phyloP scores from a whole-genome alignment of 2,113 vertebrate species.

The Oryzias woworae region DNA sequence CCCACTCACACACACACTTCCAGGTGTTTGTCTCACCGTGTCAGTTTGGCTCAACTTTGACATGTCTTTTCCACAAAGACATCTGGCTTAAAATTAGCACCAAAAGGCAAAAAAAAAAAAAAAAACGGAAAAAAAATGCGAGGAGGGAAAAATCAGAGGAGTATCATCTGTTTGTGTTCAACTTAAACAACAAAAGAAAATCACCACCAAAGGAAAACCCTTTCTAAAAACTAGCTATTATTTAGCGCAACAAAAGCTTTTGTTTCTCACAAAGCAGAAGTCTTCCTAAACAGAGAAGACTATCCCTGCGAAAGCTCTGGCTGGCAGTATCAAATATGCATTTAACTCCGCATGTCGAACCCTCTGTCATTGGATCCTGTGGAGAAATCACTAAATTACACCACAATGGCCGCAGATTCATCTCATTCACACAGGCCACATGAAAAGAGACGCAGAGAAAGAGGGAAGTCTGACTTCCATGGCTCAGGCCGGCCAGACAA shows the following conservation, averaged over 20 bases:
- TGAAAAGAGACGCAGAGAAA: conserved; percentile 76
- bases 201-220: conserved; percentile 62
- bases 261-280: conserved; percentile 69
- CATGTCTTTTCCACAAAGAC: conserved; percentile 13
- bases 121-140: not conserved
- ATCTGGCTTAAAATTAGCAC: too few species aligned
- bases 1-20: conserved; percentile 16
- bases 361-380: conserved; percentile 72
- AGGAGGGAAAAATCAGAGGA: conserved; percentile 4
- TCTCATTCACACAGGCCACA: conserved; percentile 77
- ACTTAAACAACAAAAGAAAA: conserved; percentile 57
- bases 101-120: too few species aligned
- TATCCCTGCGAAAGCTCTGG: conserved; percentile 65
- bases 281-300: conserved; percentile 65
- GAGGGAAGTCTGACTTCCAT: conserved; percentile 81
- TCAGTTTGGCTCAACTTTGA: conserved; percentile 26
- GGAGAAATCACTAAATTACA: conserved; percentile 76
- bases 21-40: conserved; percentile 7
- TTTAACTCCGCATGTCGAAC: conserved; percentile 73
- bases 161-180: conserved; percentile 33
- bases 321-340: conserved; percentile 74
- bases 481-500: conserved; percentile 70
- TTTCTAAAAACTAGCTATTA: conserved; percentile 70
- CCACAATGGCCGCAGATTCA: conserved; percentile 65
- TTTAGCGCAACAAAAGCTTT: conserved; percentile 74